Percentiles rank a stretch among this genome's conserved stretches.
Evolutionary conservation across 2,888 invertebrate genomes (phyloP).

Genomic region (Oscheius sp.): DNA sequence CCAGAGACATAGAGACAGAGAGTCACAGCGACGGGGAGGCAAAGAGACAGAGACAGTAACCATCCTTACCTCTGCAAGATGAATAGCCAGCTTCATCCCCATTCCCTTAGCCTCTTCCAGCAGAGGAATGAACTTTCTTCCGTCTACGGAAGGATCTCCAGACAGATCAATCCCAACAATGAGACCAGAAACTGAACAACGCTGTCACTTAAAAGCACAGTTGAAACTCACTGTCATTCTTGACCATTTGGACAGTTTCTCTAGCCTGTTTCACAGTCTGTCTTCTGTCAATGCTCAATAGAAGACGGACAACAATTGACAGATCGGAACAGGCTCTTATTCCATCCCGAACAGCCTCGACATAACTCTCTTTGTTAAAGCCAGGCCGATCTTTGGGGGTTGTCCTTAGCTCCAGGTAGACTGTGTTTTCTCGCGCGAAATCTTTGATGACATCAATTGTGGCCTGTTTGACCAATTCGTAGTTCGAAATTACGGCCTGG

Average conservation of each 20-base stretch:
- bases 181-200: slow-evolving; percentile 14
- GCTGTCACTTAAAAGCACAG: too few species aligned
- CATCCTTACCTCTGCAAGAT: slow-evolving; percentile 31
- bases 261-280: slow-evolving; percentile 40
- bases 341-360: slow-evolving; percentile 23
- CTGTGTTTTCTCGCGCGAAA: slow-evolving; percentile 41
- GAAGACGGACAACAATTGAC: slow-evolving; percentile 39
- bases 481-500: slow-evolving; percentile 39
- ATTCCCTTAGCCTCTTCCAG: slow-evolving; percentile 33
- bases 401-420: slow-evolving; percentile 51
- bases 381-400: slow-evolving; percentile 42
- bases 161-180: slow-evolving; percentile 49
- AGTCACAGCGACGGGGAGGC: too few species aligned
- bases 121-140: slow-evolving; percentile 38
- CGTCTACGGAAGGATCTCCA: slow-evolving; percentile 43
- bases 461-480: slow-evolving; percentile 41
- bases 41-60: not conserved
- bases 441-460: slow-evolving; percentile 40
- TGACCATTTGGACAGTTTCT: slow-evolving; percentile 37
- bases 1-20: too few species aligned
- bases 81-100: slow-evolving; percentile 21
- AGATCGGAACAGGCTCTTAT: slow-evolving; percentile 2
- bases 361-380: slow-evolving; percentile 25
- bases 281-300: slow-evolving; percentile 45
- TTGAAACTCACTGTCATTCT: not conserved